Conservation (phyloP, 2,888 invertebrate species). For the Dryobota labecula region DNA sequence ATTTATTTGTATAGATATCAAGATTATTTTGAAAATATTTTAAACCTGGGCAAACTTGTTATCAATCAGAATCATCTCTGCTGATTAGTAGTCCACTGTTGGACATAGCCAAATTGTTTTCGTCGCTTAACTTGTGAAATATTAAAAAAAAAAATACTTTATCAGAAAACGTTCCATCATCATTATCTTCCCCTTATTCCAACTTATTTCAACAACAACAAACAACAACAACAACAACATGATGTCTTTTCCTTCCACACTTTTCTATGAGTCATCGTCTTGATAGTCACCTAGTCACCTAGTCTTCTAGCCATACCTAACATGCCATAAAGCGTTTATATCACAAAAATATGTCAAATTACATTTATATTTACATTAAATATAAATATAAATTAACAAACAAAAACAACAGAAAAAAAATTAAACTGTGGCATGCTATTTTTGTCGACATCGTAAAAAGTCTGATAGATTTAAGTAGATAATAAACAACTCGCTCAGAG, state of each 20-base stretch:
- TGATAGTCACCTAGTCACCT: too few species aligned
- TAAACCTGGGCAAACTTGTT: neutral
- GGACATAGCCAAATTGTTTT: neutral
- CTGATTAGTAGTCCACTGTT: neutral
- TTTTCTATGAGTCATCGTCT: too few species aligned
- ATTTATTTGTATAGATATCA: too few species aligned
- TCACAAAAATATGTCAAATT: neutral
- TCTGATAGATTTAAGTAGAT: slow-evolving; percentile 9
- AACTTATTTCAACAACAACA: too few species aligned
- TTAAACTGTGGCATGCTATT: neutral
- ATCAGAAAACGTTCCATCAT: neutral
- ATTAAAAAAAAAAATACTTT: neutral
- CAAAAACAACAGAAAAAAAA: neutral
- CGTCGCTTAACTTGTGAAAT: neutral
- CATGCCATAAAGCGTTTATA: neutral
- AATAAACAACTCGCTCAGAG: slow-evolving; percentile 22
- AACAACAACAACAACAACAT: too few species aligned
- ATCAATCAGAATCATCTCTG: neutral
- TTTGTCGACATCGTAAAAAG: slow-evolving; percentile 12
- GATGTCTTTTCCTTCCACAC: too few species aligned
- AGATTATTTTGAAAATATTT: neutral
- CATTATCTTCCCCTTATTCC: too few species aligned
- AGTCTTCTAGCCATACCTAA: too few species aligned
- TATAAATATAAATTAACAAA: too few species aligned
- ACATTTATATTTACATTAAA: neutral